Conservation (phyloP, 2,888 invertebrate species). For the Hypomecis punctinalis region DNA sequence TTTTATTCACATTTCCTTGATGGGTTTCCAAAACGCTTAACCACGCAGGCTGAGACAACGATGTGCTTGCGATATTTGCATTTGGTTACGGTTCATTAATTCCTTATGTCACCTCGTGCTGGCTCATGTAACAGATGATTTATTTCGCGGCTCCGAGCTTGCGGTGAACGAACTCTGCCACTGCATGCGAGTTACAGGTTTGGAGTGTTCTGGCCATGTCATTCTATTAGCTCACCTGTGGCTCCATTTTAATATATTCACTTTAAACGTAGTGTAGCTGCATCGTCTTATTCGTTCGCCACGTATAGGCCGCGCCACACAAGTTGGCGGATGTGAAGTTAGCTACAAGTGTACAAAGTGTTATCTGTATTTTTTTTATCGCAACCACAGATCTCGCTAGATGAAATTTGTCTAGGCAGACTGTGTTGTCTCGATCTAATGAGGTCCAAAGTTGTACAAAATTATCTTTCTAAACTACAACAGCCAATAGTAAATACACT, state of each 20-base stretch:
- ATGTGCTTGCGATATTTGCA: constrained; percentile 42
- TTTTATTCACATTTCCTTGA: neutral
- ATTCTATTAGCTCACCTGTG: constrained; percentile 43
- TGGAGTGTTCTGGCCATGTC: constrained; percentile 71
- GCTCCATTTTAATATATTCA: constrained; percentile 45
- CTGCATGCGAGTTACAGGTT: constrained; percentile 72
- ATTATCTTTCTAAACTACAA: no score
- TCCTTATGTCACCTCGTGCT: constrained; percentile 60
- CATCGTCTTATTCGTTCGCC: no score
- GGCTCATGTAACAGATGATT: constrained; percentile 69
- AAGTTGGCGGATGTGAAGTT: no score
- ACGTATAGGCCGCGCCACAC: no score
- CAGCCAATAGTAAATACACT: no score
- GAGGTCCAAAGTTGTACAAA: no score
- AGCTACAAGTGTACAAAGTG: no score
- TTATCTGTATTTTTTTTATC: no score
- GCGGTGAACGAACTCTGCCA: constrained; percentile 83
- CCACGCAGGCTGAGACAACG: constrained; percentile 6
- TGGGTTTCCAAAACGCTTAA: constrained; percentile 5
- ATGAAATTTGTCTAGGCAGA: no score
- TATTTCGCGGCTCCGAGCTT: constrained; percentile 63
- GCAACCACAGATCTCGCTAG: no score
- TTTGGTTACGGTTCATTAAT: constrained; percentile 57
- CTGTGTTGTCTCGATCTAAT: no score
- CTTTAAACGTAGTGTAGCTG: no score